phyloP scores from a whole-genome alignment of 1,140 invertebrate species.

The Bombus polaris region DNA sequence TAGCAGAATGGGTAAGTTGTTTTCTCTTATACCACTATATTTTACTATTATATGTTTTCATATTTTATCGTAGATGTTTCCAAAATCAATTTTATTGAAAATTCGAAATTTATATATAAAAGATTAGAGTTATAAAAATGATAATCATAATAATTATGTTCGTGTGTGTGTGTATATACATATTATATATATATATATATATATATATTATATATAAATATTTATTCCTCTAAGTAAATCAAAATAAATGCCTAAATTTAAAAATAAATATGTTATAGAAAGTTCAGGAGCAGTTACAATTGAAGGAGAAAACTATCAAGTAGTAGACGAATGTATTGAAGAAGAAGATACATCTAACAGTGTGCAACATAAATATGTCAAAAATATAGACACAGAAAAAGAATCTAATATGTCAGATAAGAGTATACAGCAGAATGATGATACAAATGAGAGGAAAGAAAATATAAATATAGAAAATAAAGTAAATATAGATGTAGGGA shows the following conservation, averaged over 20 bases:
- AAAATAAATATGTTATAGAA: constrained; percentile 44
- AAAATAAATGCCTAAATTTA: neutral
- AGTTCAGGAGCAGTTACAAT: constrained; percentile 56
- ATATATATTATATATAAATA: too few species aligned
- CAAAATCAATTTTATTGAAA: neutral
- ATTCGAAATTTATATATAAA: neutral
- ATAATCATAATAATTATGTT: neutral
- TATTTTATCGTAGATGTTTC: neutral
- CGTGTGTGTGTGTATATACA: too few species aligned
- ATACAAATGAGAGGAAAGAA: neutral
- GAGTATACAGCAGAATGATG: neutral
- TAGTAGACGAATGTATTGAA: constrained; percentile 71
- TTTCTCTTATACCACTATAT: neutral
- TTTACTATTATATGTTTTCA: neutral
- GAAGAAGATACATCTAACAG: constrained; percentile 65
- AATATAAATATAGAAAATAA: neutral
- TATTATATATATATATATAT: too few species aligned
- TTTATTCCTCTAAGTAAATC: neutral
- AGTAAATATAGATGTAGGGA: neutral
- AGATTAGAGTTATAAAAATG: neutral
- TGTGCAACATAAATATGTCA: constrained; percentile 14
- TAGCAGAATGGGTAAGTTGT: constrained; percentile 32
- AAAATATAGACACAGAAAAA: constrained; percentile 27
- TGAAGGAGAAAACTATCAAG: constrained; percentile 69
- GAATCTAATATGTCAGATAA: constrained; percentile 24